Evolutionary conservation across 2,888 invertebrate genomes (phyloP), one percentile per base, ranked within the genome.

Genomic region (Fragum fragum): DNA sequence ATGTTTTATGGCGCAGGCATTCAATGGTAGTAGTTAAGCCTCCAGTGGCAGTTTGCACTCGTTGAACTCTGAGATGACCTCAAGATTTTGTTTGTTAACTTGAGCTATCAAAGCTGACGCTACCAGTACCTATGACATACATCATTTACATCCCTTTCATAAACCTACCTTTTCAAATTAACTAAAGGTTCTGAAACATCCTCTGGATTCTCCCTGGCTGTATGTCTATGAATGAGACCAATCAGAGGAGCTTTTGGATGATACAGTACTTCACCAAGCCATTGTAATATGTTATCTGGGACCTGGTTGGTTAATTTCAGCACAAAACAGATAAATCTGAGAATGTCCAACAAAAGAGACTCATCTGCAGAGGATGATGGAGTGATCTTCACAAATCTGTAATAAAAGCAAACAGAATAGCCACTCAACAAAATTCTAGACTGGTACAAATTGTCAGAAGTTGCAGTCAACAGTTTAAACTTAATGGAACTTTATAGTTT

Each of bases 361-460:
- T 94, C 93, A 81, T 94, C 94, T n/a, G 91, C 89, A 57, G 84
- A 81, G 26, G 93, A 91, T 3, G 91, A 89, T 0, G 94, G 94
- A 5, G 89, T 89, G 2, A 92, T 90, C 72, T 87, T 87, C 6
- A 94, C 87, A 87, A 94, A 94, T 79, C 94, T 94, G 89, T 18
- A 83, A 81, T 55, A 39, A 55, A 84, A 47, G 2, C 14, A 18
- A 47, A 47, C n/a, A n/a, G n/a, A n/a, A n/a, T n/a, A n/a, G n/a
- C n/a, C n/a, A n/a, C n/a, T n/a, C n/a, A n/a, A n/a, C n/a, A n/a
- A n/a, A n/a, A n/a, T n/a, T n/a, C n/a, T n/a, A n/a, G n/a, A n/a
- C n/a, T n/a, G n/a, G n/a, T n/a, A n/a, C n/a, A n/a, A n/a, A n/a
- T n/a, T n/a, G n/a, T n/a, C n/a, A n/a, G n/a, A n/a, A n/a, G n/a